Evolutionary conservation across 2,113 vertebrate species (phyloP).

Genomic region (Egretta garzetta): DNA sequence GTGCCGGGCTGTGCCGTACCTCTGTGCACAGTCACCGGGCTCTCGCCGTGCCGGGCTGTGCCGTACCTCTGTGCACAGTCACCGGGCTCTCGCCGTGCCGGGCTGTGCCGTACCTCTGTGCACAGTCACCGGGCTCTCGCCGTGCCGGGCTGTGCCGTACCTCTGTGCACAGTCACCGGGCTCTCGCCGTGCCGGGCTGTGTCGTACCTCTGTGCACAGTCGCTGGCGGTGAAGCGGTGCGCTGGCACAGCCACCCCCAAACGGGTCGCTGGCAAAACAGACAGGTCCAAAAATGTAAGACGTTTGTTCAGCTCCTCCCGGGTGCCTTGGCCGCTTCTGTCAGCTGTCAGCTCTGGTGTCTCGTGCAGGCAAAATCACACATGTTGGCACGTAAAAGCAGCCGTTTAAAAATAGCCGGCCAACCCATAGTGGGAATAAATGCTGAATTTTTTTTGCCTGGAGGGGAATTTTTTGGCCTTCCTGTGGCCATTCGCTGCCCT

Average conservation of each 20-base stretch:
- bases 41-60: too few relatives aligned
- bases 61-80: background rate
- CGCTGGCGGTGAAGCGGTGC: constrained; percentile 61
- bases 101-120: background rate
- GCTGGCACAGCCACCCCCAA: constrained; percentile 67
- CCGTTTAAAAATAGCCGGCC: constrained; percentile 2
- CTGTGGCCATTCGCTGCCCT: background rate
- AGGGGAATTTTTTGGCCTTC: background rate
- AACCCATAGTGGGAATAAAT: background rate
- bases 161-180: background rate
- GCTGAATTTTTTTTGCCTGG: background rate
- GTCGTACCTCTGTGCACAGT: background rate
- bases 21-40: too few relatives aligned
- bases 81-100: too few relatives aligned
- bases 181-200: too few relatives aligned
- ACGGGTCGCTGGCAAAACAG: constrained; percentile 78
- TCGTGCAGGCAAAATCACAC: constrained; percentile 33
- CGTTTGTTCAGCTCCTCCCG: constrained; percentile 65
- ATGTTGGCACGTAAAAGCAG: constrained; percentile 19
- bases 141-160: background rate
- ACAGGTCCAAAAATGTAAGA: constrained; percentile 73
- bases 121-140: too few relatives aligned
- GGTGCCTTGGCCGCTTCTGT: constrained; percentile 56
- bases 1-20: too few relatives aligned
- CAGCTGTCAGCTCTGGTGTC: background rate